phyloP scores from a whole-genome alignment of 2,797 vertebrate genomes.

The Gambelia wislizenii region DNA sequence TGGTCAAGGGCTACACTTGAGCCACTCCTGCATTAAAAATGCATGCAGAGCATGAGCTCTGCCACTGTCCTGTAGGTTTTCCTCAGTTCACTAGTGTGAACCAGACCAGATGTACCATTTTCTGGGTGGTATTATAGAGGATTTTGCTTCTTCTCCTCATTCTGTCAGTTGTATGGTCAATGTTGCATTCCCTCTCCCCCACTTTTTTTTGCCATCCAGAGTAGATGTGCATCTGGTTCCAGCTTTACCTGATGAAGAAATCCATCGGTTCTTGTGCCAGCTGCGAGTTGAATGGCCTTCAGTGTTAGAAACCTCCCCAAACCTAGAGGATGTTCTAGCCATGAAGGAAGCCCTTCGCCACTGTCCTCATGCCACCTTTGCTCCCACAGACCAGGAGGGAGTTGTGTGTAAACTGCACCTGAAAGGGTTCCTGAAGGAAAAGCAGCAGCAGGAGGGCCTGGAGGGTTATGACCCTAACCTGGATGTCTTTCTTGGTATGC shows the following conservation, averaged over 20 bases:
- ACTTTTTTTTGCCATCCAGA: conserved; percentile 71
- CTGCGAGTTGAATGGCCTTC: conserved; percentile 87
- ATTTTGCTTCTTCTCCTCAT: neutral
- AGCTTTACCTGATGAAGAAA: conserved; percentile 76
- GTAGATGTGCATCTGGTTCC: conserved; percentile 84
- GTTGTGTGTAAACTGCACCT: conserved; percentile 81
- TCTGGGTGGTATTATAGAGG: neutral
- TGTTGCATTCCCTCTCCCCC: too few species aligned
- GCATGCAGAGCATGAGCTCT: neutral
- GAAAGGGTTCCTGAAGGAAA: conserved; percentile 78
- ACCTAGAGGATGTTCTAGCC: conserved; percentile 72
- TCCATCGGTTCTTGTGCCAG: conserved; percentile 79
- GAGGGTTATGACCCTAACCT: conserved; percentile 91
- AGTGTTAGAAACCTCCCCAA: conserved; percentile 47
- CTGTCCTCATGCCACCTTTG: conserved; percentile 37
- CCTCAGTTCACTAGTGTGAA: neutral
- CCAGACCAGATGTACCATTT: neutral
- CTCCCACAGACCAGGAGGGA: fast-evolving
- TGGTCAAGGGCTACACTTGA: too few species aligned
- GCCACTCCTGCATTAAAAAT: too few species aligned
- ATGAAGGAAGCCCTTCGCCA: conserved; percentile 78
- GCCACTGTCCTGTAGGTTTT: neutral
- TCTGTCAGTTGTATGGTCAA: neutral
- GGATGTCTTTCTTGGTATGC: conserved; percentile 87
- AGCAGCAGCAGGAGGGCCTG: conserved; percentile 78